A percentile compares a stretch with the other conserved stretches of the same genome.
Evolutionary conservation across 2,113 vertebrate species (phyloP).

Genomic region (Datnioides undecimradiatus): DNA sequence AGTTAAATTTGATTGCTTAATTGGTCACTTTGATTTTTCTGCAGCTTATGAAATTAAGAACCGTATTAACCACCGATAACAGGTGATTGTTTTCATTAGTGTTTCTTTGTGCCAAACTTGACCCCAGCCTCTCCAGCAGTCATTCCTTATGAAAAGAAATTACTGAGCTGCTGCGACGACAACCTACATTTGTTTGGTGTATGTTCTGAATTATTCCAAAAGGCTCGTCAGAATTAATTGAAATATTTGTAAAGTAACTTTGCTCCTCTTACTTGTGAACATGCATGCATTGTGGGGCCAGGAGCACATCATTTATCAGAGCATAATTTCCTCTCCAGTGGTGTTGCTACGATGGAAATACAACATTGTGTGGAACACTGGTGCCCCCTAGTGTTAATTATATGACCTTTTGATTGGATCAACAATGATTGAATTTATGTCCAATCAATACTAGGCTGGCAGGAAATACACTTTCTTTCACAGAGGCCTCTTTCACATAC

Average conservation of each 20-base stretch:
- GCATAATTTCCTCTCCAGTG: constrained; percentile 51
- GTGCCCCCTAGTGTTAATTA: constrained; percentile 85
- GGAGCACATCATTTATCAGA: constrained; percentile 65
- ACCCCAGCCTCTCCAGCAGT: constrained; percentile 61
- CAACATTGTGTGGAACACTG: constrained; percentile 80
- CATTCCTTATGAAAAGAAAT: constrained; percentile 60
- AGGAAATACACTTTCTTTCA: constrained; percentile 30
- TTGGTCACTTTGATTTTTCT: constrained; percentile 58
- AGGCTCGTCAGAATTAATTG: constrained; percentile 74
- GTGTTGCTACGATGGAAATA: constrained; percentile 28
- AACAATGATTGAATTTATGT: constrained; percentile 58
- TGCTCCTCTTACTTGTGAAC: constrained; percentile 62
- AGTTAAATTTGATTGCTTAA: constrained; percentile 51
- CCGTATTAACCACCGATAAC: constrained; percentile 50
- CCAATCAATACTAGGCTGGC: constrained; percentile 58
- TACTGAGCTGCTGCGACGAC: constrained; percentile 51
- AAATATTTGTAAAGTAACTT: constrained; percentile 75
- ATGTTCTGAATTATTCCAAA: constrained; percentile 69
- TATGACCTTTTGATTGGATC: constrained; percentile 62
- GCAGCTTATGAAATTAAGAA: constrained; percentile 38
- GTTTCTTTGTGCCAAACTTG: constrained; percentile 65
- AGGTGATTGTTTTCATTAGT: constrained; percentile 69
- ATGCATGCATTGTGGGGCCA: constrained; percentile 57
- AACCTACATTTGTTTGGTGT: constrained; percentile 48
- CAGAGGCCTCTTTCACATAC: not conserved